phyloP scores from a whole-genome alignment of 2,888 invertebrate species.

The Odontothrips loti region DNA sequence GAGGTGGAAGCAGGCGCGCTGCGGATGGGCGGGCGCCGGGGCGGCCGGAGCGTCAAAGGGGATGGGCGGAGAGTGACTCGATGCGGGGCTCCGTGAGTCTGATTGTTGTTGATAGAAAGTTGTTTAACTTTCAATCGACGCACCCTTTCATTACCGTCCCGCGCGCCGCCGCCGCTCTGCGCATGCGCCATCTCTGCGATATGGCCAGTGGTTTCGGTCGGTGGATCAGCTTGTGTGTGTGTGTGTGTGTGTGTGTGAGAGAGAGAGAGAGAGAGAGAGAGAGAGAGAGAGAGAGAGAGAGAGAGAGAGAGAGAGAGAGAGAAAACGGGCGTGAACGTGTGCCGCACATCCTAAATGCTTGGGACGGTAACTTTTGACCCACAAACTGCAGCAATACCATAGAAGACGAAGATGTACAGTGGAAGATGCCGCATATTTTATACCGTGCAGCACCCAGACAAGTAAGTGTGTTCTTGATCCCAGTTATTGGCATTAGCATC shows the following conservation, averaged over 20 bases:
- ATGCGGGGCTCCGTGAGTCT: neutral
- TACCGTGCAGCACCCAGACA: no score
- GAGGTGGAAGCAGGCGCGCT: neutral
- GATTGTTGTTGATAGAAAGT: conserved; percentile 5
- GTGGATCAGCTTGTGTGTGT: neutral
- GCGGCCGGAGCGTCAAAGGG: neutral
- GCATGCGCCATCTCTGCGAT: neutral
- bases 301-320: neutral
- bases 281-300: no score
- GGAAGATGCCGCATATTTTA: no score
- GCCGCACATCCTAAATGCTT: no score
- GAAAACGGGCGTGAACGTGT: no score
- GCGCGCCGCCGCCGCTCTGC: neutral
- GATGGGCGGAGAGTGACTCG: neutral
- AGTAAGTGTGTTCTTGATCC: no score
- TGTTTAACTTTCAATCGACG: conserved; percentile 12
- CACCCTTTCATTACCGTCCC: neutral
- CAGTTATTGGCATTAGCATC: no score
- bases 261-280: neutral
- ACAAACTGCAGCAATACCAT: no score
- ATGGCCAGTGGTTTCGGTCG: neutral
- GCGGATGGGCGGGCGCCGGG: neutral
- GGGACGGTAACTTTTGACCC: no score
- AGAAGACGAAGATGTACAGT: no score
- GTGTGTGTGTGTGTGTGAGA: neutral